A percentile compares a stretch with the other conserved stretches of the same genome.
phyloP scores from a whole-genome alignment of 2,888 invertebrate species.

The Hetaerina titia region DNA sequence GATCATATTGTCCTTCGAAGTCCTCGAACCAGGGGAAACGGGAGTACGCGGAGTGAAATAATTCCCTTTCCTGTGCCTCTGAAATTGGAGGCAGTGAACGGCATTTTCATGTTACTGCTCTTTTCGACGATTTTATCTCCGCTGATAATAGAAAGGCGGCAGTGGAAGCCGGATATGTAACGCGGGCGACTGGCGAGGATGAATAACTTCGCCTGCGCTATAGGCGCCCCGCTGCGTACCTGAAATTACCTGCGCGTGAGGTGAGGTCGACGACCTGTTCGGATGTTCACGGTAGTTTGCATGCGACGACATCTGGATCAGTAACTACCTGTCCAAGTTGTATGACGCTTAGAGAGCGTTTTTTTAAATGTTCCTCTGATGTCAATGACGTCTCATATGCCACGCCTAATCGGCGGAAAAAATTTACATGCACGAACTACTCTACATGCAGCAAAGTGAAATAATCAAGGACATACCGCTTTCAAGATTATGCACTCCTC shows the following conservation, averaged over 20 bases:
- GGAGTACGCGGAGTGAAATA: no score
- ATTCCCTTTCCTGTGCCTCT: no score
- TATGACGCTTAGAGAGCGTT: background rate
- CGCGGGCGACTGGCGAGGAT: background rate
- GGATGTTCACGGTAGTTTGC: background rate
- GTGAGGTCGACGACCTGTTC: background rate
- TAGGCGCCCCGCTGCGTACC: background rate
- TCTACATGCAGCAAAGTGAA: no score
- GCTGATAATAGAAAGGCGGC: background rate
- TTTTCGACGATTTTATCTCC: slow-evolving; percentile 11
- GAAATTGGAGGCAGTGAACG: no score
- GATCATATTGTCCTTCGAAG: no score
- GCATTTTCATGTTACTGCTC: background rate
- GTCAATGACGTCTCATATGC: background rate
- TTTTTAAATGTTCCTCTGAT: background rate
- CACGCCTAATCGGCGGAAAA: background rate
- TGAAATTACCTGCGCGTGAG: background rate
- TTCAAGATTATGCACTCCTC: no score
- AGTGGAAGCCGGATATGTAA: background rate
- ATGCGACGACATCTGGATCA: background rate
- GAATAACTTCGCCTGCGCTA: background rate
- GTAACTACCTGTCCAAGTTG: slow-evolving; percentile 16
- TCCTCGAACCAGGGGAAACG: no score
- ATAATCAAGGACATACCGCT: no score
- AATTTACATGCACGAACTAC: background rate